phyloP scores from a whole-genome alignment of 1,140 invertebrate species.

The Leptinotarsa defecta region DNA sequence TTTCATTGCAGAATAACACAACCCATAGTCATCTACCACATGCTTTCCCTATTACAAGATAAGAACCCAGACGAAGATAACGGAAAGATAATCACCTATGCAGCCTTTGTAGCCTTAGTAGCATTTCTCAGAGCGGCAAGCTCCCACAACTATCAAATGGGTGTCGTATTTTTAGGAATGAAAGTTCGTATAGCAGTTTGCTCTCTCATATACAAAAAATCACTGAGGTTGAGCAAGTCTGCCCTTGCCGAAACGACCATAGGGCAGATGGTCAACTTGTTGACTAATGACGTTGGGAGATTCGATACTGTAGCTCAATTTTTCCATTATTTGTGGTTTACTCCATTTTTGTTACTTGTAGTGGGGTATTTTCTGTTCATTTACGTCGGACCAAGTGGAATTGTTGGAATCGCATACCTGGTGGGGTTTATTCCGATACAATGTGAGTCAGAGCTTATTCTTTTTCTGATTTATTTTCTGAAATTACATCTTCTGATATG shows the following conservation, averaged over 20 bases:
- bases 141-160: slow-evolving; percentile 72
- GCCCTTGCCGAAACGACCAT: slow-evolving; percentile 74
- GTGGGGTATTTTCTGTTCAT: slow-evolving; percentile 75
- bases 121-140: slow-evolving; percentile 32
- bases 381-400: slow-evolving; percentile 70
- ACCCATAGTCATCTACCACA: too few species aligned
- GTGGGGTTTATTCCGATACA: slow-evolving; percentile 83
- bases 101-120: too few species aligned
- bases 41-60: too few species aligned
- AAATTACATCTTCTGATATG: too few species aligned
- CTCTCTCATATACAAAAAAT: slow-evolving; percentile 68
- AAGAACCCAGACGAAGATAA: too few species aligned
- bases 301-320: slow-evolving; percentile 70
- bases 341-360: slow-evolving; percentile 74
- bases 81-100: too few species aligned
- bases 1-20: too few species aligned
- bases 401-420: slow-evolving; percentile 79
- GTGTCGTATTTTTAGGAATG: slow-evolving; percentile 63
- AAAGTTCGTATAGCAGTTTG: slow-evolving; percentile 61
- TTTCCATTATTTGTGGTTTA: slow-evolving; percentile 65
- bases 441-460: slow-evolving; percentile 62
- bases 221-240: slow-evolving; percentile 62
- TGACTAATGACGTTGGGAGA: slow-evolving; percentile 80
- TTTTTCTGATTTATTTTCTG: background rate
- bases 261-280: slow-evolving; percentile 83